Base-by-base conservation (phyloP, 1,140 invertebrate species). In the Drosophila nebulosa region DNA sequence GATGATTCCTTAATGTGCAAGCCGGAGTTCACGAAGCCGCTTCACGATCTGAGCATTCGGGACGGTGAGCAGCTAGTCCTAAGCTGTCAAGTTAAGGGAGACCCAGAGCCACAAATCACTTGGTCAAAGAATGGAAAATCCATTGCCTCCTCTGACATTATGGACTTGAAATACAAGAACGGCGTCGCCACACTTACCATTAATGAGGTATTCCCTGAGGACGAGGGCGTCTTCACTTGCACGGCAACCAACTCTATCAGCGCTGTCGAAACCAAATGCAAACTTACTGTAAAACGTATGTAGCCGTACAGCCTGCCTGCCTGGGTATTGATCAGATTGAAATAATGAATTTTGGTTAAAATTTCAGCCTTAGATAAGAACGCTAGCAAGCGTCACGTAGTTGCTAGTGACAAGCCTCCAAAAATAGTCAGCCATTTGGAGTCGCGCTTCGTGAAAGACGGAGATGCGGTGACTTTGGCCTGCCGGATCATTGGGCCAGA, bases 141-240 rank as follows among this genome's bases (percentile, higher is more conserved):
- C 9, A 92, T 97, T 30, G 94, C 93, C 57, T 97, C 96, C 1
- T 96, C 95, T 0, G 95, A 98, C 92, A 95, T 98, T 26, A 94
- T 98, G 69, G 96, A 98, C 91, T 93, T 98, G 16, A 98, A 97
- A 92, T 98, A 98, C 90, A 97, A 96, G 90, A 96, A 96, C 84
- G 96, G 97, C 24, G 93, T 96, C 42, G 97, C 97, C 0, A 96
- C 95, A 32, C 92, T 98, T 16, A 95, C 95, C 16, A 98, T 98
- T 72, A 96, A 95, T 69, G 97, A 98, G 93, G 95, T 98, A 59
- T 98, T 97, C 93, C 97, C 97, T 1, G 97, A 98, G 92, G 97
- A 99, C 92, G 97, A 97, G 90, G 97, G 97, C 26, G 94, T 95
- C 62, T 98, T 97, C 89, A 93, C 94, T 4, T 98, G 97, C 89